Evolutionary conservation across 2,113 vertebrate species (phyloP).

Genomic region (Prolemur simus): DNA sequence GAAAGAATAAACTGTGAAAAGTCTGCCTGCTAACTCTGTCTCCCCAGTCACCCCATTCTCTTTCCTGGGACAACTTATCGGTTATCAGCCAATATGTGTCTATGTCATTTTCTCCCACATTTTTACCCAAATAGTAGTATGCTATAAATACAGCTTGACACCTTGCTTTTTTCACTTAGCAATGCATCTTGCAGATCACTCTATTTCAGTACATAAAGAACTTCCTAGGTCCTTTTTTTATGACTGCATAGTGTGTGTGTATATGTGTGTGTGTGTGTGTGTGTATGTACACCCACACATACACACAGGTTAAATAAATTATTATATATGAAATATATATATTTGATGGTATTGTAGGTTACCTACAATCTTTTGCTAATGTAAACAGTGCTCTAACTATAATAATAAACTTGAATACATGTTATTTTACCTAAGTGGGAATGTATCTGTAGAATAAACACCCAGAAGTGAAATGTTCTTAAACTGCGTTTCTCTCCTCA

Average conservation of each 20-base stretch:
- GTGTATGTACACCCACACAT: neutral
- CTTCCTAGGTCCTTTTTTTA: neutral
- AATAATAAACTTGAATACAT: neutral
- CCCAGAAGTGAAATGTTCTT: neutral
- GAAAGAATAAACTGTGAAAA: neutral
- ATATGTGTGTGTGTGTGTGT: too few species aligned
- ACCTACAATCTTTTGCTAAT: neutral
- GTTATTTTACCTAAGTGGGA: neutral
- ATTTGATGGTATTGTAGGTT: neutral
- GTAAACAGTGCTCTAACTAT: neutral
- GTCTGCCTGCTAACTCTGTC: neutral
- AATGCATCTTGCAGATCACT: neutral
- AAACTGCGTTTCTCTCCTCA: neutral
- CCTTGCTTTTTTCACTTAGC: neutral
- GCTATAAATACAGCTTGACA: neutral
- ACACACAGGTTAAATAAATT: neutral
- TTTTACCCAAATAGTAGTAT: neutral
- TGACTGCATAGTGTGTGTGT: neutral
- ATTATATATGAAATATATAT: neutral
- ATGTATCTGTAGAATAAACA: neutral
- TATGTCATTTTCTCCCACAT: neutral
- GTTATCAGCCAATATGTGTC: neutral
- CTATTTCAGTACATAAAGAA: neutral
- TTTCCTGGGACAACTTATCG: neutral
- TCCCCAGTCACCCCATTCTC: neutral